Conservation (phyloP, 1,140 invertebrate genomes). For the Aporrectodea caliginosa region DNA sequence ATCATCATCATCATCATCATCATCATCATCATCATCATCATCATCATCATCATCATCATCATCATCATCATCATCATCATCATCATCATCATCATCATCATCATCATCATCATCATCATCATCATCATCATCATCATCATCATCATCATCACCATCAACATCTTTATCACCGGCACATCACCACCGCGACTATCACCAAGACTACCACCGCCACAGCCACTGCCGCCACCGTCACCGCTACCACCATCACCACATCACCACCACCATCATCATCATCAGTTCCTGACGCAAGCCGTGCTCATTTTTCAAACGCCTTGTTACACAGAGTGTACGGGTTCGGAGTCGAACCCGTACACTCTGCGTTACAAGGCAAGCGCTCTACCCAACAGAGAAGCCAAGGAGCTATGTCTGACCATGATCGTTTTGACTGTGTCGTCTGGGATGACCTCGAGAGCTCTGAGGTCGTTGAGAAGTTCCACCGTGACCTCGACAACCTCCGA, state of each 20-base stretch:
- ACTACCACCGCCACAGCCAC: background rate
- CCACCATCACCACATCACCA: too few species aligned
- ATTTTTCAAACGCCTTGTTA: too few species aligned
- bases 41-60: background rate
- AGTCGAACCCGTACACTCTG: too few species aligned
- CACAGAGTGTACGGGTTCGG: too few species aligned
- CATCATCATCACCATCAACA: background rate
- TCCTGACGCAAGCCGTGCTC: too few species aligned
- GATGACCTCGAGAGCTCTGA: background rate
- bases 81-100: slow-evolving; percentile 2
- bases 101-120: slow-evolving; percentile 2
- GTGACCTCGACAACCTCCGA: background rate
- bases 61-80: background rate
- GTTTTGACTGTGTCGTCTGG: background rate
- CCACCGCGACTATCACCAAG: background rate
- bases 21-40: background rate
- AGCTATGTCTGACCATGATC: background rate
- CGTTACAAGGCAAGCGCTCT: too few species aligned
- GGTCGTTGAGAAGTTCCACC: background rate
- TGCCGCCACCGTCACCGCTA: background rate
- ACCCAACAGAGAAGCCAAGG: too few species aligned
- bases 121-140: slow-evolving; percentile 3
- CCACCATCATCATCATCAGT: too few species aligned
- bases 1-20: background rate
- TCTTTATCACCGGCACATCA: too few species aligned